Conservation (phyloP, 2,113 vertebrate species). For the Ochotona curzoniae region DNA sequence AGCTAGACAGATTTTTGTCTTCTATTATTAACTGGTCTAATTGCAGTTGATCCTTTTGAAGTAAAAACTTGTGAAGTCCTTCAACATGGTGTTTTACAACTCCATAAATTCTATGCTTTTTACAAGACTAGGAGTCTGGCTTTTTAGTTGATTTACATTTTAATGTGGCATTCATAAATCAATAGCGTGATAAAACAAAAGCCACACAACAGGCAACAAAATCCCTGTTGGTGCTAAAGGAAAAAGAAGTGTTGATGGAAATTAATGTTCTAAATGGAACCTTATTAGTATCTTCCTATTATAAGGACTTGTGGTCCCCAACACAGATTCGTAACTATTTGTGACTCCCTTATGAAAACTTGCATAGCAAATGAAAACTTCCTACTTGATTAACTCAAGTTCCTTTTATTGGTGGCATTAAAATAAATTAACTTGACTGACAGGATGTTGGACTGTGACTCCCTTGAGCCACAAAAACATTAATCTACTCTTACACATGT, state of each 20-base stretch:
- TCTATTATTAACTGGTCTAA: neutral
- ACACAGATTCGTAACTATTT: neutral
- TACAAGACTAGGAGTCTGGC: constrained; percentile 1
- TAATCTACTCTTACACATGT: neutral
- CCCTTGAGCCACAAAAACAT: neutral
- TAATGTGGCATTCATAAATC: neutral
- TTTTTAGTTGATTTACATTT: constrained; percentile 27
- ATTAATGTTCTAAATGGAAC: neutral
- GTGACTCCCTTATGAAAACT: neutral
- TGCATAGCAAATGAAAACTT: neutral
- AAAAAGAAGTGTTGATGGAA: neutral
- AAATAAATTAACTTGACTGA: neutral
- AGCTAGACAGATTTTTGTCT: neutral
- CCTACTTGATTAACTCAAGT: neutral
- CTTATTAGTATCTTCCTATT: neutral
- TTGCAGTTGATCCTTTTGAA: neutral
- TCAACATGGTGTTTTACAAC: neutral
- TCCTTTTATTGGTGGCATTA: neutral
- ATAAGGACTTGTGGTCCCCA: neutral
- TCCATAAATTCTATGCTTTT: neutral
- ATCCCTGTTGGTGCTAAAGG: neutral
- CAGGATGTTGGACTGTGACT: neutral
- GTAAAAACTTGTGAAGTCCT: neutral
- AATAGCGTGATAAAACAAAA: neutral
- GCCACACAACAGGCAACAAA: neutral